Evolutionary conservation across 2,888 invertebrate species (phyloP), one percentile per base, ranked within the genome.

Genomic region (Ectemnius continuus): DNA sequence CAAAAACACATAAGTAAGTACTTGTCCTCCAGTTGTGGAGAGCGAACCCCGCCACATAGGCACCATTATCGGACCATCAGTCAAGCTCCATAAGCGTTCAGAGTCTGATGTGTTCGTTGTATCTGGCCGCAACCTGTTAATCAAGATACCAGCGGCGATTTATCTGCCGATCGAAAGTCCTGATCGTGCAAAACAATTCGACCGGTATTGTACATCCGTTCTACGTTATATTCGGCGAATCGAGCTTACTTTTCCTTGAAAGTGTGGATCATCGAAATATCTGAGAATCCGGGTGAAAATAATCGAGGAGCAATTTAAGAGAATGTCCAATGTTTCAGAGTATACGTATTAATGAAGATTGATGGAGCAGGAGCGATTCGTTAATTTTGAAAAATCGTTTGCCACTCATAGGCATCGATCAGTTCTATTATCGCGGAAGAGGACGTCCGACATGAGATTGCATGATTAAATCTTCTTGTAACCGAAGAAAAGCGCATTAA

Each of bases 1-100:
- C 36, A 36, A 36, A 36, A 36, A 36, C 11, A 36, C 11, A 36
- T 6, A 11, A 36, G 8, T 6, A 11, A 36, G 8, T 36, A 36
- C 36, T 36, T 36, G 36, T 36, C 11, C 36, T 36, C 5, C 36
- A 11, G 11, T 11, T 36, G 36, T 1, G 52, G 13, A 5, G n/a
- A 14, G 4, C 52, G 52, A 52, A 52, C 11, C 16, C 1, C 36
- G 36, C 36, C 5, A 36, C 5, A 36, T 36, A 36, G 5, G n/a
- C 66, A 52, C 60, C 52, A 64, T 64, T 64, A 64, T 36, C 64
- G 8, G 18, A 23, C 48, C 57, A 45, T 64, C 64, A 13, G 64
- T 64, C 64, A 64, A 64, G 56, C 28, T 56, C 64, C 64, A 36
- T 64, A 64, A 64, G 56, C 28, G 57, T 28, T 16, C 14, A 56